Percentiles rank a stretch among this genome's conserved stretches.
Evolutionary conservation across 2,113 vertebrate species (phyloP).

Genomic region (Etheostoma spectabile): DNA sequence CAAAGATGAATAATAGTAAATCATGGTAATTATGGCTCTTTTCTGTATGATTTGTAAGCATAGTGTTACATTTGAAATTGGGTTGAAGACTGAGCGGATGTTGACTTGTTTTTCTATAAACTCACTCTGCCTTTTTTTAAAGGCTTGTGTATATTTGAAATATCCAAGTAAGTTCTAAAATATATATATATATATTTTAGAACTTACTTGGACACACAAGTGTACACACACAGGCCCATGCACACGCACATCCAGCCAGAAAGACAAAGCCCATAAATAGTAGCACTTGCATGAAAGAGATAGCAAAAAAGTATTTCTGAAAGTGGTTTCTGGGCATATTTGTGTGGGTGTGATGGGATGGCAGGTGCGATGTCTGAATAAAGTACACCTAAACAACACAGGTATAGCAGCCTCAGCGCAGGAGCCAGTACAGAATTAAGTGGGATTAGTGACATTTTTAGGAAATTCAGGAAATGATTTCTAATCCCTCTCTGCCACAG

Average conservation of each 20-base stretch:
- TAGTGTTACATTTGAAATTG: conserved; percentile 6
- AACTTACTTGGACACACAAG: too few species aligned
- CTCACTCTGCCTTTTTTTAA: conserved; percentile 4
- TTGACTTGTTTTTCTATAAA: conserved; percentile 2
- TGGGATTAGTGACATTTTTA: conserved; percentile 69
- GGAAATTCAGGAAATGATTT: conserved; percentile 48
- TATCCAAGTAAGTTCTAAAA: too few species aligned
- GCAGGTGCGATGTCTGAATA: conserved; percentile 62
- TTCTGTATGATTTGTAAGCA: neutral
- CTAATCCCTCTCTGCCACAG: conserved; percentile 45
- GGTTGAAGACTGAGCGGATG: neutral
- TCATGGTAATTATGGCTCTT: neutral
- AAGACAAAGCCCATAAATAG: conserved; percentile 71
- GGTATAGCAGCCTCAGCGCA: conserved; percentile 37
- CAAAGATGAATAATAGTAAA: neutral
- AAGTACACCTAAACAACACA: conserved; percentile 60
- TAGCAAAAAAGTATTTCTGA: conserved; percentile 55
- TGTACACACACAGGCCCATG: neutral
- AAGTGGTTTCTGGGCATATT: conserved; percentile 60
- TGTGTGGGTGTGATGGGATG: conserved; percentile 61
- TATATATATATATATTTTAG: too few species aligned
- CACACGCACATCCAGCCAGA: conserved; percentile 24
- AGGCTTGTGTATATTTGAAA: conserved; percentile 19
- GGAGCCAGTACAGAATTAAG: conserved; percentile 53
- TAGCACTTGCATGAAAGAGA: conserved; percentile 60